Evolutionary conservation across 2,797 vertebrate species (phyloP), one percentile per base, ranked within the genome.

Genomic region (Sebastes alutus): DNA sequence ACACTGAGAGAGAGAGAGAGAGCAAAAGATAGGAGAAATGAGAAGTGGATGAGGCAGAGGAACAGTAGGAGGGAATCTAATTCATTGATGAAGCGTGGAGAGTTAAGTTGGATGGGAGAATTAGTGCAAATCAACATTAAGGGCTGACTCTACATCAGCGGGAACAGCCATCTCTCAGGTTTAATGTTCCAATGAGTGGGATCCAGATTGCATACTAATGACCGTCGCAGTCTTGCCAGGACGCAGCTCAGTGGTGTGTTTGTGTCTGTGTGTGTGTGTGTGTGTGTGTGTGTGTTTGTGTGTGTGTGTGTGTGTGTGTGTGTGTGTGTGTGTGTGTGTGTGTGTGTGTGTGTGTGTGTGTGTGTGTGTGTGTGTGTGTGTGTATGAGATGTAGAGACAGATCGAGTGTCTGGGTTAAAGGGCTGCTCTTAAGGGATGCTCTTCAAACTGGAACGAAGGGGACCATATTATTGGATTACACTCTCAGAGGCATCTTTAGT

Each of bases 401-500:
- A 88, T 75, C 3, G 62, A 80, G 75, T 80, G 79, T 91, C 84
- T 81, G 56, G 69, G 52, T 75, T 73, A 72, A 80, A 82, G 72
- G 29, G 58, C 66, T 73, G 75, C 70, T 91, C 71, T 89, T 77
- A 82, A 79, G 77, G 72, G 85, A 83, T 76, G 80, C 81, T 88
- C 75, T 73, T 82, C 61, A 82, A 75, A 82, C 82, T 87, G 75
- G 68, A 90, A 91, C 71, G 2, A 93, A 85, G 79, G 49, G 60
- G 76, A 76, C 62, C 80, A 55, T 83, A 42, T 87, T 90, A 93
- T 94, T 94, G 77, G 84, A 94, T 94, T 94, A 92, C 63, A 85
- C 77, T 74, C 71, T 78, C 72, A 74, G 75, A 88, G 78, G 75
- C 76, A 75, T 88, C 83, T 92, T 93, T 76, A 87, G 82, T 77